Evolutionary conservation across 1,140 invertebrate species (phyloP).

Genomic region (Penaeus chinensis): DNA sequence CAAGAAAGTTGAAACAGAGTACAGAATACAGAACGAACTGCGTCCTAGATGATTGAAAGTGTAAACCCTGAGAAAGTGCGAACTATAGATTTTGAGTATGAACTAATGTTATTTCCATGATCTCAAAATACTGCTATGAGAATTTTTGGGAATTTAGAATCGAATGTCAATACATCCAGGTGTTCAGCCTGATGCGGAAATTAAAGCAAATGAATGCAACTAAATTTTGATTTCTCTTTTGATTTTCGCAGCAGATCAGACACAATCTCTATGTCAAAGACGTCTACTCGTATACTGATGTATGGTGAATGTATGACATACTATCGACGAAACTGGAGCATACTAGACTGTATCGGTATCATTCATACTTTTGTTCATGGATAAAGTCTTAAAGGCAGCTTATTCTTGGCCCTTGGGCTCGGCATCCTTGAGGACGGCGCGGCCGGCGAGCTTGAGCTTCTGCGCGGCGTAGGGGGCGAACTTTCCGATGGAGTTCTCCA

Average conservation of each 20-base stretch:
- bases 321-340: background rate
- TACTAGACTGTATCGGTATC: background rate
- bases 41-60: no score
- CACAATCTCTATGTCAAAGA: no score
- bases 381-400: background rate
- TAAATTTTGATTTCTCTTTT: no score
- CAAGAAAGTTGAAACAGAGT: background rate
- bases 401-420: background rate
- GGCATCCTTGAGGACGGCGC: constrained; percentile 27
- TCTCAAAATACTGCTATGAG: background rate
- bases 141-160: background rate
- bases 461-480: constrained; percentile 32
- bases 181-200: no score
- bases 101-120: background rate
- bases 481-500: constrained; percentile 35
- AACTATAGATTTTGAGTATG: background rate
- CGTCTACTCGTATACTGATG: no score
- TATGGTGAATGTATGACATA: no score
- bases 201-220: no score
- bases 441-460: constrained; percentile 30
- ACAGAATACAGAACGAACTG: background rate
- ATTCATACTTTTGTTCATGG: background rate
- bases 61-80: background rate
- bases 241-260: no score
- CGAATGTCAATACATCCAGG: no score